Evolutionary conservation across 2,797 vertebrate genomes (phyloP), one percentile per base, ranked within the genome.

Genomic region (Gouania willdenowi): DNA sequence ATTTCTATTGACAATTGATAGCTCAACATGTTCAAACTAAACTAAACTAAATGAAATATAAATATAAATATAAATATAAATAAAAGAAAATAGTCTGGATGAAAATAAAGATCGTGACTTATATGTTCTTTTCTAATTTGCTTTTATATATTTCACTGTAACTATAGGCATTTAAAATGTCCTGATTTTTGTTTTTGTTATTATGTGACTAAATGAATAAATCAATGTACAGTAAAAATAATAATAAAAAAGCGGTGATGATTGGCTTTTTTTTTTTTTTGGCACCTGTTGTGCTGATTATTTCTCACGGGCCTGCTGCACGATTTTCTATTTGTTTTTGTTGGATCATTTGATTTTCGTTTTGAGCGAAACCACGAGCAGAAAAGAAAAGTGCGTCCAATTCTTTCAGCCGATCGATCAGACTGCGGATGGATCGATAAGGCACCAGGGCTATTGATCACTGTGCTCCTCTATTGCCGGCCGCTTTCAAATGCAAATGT

Each of bases 401-500:
- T 85, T 81, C 72, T 67, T 52, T 56, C 55, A 63, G 54, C 63
- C 47, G 51, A 86, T 89, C 86, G 84, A 87, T 87, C 75, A 83
- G 53, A 66, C 84, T 86, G 82, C 75, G 60, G 79, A 88, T 87
- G 19, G 79, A 86, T 89, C 79, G 66, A 89, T 87, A 64, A 47
- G 66, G 68, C 75, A 81, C 73, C 76, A 66, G 75, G 69, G 74
- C 76, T 81, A 86, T 84, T 80, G 82, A 88, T 90, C 83, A 86
- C 54, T 23, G 37, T 45, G 46, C 59, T 68, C 77, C 64, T 85
- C 83, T 81, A 81, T 83, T 74, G 77, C 77, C 26, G 45, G 66
- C 46, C 54, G 50, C 77, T 87, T 84, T 86, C 77, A 84, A 84
- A 87, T 81, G 82, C 83, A 87, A 85, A 82, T 81, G 72, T 41